Evolutionary conservation across 2,888 invertebrate species (phyloP).

Genomic region (Herminia tarsipennalis): DNA sequence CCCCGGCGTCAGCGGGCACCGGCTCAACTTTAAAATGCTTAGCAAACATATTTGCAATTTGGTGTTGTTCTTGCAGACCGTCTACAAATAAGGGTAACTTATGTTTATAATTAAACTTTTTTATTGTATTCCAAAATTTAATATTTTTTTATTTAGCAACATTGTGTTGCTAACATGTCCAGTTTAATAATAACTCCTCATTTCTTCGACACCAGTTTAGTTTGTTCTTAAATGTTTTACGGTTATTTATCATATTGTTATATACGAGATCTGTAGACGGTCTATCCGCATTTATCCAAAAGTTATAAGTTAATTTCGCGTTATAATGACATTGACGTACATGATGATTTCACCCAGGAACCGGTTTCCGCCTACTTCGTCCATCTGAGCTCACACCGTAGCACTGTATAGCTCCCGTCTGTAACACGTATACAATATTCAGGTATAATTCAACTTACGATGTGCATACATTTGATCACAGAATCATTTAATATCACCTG

Average conservation of each 20-base stretch:
- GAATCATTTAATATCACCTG: neutral
- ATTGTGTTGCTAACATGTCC: neutral
- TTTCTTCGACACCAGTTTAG: neutral
- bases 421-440: neutral
- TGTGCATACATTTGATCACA: neutral
- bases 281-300: neutral
- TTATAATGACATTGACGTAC: neutral
- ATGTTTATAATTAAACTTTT: neutral
- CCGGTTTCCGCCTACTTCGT: neutral
- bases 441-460: neutral
- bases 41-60: neutral
- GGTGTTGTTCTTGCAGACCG: neutral
- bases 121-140: slow-evolving; percentile 2
- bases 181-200: neutral
- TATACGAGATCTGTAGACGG: neutral
- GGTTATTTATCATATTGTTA: neutral
- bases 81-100: neutral
- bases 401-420: neutral
- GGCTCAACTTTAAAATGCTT: neutral
- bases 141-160: neutral
- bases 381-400: neutral
- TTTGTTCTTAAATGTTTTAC: neutral
- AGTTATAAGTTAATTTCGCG: neutral
- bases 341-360: neutral
- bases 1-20: neutral